These are phyloP conservation scores for Numenius arquata DNA, from an alignment of 2,113 vertebrate species.

Conservation along the genomic window DNA sequence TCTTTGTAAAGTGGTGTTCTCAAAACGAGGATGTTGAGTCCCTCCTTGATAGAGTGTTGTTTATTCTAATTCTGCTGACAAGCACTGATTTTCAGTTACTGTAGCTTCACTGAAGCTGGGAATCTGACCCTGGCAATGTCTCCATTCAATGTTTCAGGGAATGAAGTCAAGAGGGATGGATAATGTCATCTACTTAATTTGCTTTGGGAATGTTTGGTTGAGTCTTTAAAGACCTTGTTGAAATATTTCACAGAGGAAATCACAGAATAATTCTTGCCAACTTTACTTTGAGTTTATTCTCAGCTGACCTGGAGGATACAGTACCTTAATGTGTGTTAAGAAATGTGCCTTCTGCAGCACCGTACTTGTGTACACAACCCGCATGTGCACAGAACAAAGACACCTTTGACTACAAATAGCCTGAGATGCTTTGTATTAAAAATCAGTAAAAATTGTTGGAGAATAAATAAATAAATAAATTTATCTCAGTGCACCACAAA, in stretches of 20 bases:
- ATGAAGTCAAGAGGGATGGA: conserved; percentile 24
- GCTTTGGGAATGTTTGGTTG: conserved; percentile 25
- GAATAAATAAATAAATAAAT: not conserved
- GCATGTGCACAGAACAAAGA: not conserved
- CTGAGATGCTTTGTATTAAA: not conserved
- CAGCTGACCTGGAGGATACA: not conserved
- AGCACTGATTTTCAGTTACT: not conserved
- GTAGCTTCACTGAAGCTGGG: not conserved
- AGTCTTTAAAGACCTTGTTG: conserved; percentile 7
- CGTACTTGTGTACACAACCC: not conserved
- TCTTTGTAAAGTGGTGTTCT: not conserved
- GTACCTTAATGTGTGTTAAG: not conserved
- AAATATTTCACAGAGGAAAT: conserved; percentile 33
- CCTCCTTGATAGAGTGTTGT: not conserved
- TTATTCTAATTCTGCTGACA: conserved; percentile 4
- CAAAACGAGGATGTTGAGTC: not conserved
- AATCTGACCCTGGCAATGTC: not conserved
- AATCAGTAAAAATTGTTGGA: not conserved
- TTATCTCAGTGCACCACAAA: not conserved
- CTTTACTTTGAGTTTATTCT: conserved; percentile 19
- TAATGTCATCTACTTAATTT: conserved; percentile 28
- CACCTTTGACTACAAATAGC: not conserved
- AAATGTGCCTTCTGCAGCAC: not conserved
- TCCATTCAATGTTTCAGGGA: not conserved
- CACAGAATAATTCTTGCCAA: not conserved